phyloP scores from a whole-genome alignment of 2,113 vertebrate genomes.

The Nettapus auritus region DNA sequence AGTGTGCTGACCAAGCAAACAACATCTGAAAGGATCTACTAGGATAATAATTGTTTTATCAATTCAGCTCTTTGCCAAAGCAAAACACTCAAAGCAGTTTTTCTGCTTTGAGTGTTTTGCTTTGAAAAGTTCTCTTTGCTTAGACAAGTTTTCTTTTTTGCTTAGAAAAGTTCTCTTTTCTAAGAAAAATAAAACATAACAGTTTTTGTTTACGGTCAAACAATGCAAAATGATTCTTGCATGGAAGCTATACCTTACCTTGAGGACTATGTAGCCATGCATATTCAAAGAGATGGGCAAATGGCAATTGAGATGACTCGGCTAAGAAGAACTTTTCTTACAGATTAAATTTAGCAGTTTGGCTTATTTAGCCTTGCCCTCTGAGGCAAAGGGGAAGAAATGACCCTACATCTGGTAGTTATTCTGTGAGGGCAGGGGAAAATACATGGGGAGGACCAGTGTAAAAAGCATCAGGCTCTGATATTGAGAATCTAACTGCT shows the following conservation, averaged over 20 bases:
- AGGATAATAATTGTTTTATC: background rate
- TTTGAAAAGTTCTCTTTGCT: no score
- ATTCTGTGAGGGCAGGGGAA: background rate
- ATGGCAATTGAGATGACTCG: background rate
- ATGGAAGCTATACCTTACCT: background rate
- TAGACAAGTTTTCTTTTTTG: no score
- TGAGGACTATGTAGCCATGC: background rate
- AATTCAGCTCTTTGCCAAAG: background rate
- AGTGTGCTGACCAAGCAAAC: background rate
- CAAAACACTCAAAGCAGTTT: background rate
- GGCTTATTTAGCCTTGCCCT: background rate
- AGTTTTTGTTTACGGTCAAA: background rate
- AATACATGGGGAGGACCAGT: background rate
- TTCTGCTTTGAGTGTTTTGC: no score
- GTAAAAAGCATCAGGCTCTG: background rate
- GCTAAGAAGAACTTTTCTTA: background rate
- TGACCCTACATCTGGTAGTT: background rate
- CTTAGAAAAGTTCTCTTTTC: no score
- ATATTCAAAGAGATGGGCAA: background rate
- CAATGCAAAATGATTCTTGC: background rate
- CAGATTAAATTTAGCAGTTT: background rate
- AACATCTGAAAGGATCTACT: background rate
- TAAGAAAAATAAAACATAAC: background rate
- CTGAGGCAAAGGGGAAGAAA: background rate
- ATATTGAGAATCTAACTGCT: background rate